These are phyloP conservation scores for Mustelus asterias DNA, from an alignment of 2,113 vertebrate genomes.

Conservation along the genomic window DNA sequence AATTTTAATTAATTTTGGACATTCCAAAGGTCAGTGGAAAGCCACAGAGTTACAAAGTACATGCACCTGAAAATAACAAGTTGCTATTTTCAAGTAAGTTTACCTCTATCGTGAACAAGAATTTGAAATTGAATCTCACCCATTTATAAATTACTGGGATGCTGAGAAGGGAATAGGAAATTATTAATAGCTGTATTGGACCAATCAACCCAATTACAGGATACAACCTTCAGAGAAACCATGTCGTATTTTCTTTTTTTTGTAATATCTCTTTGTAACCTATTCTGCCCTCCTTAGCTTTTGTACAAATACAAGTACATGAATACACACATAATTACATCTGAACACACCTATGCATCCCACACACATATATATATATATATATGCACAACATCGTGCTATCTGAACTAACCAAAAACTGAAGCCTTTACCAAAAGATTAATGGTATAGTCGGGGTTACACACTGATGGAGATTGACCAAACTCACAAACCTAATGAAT, in stretches of 20 bases:
- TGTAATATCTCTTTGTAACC: not conserved
- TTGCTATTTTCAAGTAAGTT: not conserved
- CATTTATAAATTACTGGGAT: conserved; percentile 44
- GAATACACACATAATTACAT: not conserved
- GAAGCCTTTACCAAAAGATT: not conserved
- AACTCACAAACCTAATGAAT: not conserved
- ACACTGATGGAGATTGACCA: not conserved
- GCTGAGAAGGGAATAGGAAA: not conserved
- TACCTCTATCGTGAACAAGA: conserved; percentile 53
- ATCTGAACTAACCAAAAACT: not conserved
- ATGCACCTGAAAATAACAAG: not conserved
- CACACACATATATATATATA: no score
- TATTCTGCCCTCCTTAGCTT: not conserved
- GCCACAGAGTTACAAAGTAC: not conserved
- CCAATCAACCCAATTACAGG: not conserved
- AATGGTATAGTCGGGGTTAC: not conserved
- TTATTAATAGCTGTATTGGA: not conserved
- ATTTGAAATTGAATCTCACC: conserved; percentile 57
- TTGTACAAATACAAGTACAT: not conserved
- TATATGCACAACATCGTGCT: not conserved
- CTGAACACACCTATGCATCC: no score
- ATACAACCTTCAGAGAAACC: not conserved
- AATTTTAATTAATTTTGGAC: not conserved
- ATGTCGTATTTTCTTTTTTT: not conserved
- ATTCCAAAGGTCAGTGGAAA: no score